phyloP scores from a whole-genome alignment of 2,797 vertebrate genomes.

The Diglossa cyanea region DNA sequence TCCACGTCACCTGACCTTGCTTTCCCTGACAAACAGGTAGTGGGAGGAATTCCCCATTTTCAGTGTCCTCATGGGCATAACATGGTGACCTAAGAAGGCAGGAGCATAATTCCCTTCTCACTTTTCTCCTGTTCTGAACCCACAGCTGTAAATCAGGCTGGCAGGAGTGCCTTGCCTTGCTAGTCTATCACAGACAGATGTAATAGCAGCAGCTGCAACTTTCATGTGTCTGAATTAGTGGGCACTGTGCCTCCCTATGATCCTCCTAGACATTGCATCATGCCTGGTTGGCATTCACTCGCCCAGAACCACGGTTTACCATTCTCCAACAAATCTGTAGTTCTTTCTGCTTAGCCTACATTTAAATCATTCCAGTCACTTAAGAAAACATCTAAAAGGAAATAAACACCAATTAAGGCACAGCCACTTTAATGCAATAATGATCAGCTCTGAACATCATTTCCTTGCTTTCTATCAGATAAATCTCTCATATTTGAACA shows the following conservation, averaged over 20 bases:
- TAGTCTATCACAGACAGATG: neutral
- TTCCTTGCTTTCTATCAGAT: slow-evolving; percentile 13
- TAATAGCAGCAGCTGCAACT: neutral
- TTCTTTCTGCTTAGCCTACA: slow-evolving; percentile 11
- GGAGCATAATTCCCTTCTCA: neutral
- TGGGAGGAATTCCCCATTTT: neutral
- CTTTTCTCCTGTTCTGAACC: neutral
- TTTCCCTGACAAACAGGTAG: neutral
- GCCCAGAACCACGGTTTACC: neutral
- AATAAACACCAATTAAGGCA: slow-evolving; percentile 60
- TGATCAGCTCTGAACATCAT: slow-evolving; percentile 11
- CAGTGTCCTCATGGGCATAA: neutral
- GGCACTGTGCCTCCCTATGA: neutral
- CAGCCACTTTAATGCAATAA: slow-evolving; percentile 38
- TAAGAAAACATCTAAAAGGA: slow-evolving; percentile 35
- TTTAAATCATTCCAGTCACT: slow-evolving; percentile 14
- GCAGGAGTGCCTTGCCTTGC: neutral
- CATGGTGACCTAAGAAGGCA: neutral
- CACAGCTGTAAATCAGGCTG: neutral
- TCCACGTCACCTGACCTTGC: neutral
- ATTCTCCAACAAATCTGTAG: neutral
- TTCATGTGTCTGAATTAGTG: neutral
- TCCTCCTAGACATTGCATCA: neutral
- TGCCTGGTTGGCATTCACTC: neutral
- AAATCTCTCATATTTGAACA: slow-evolving; percentile 48